phyloP scores from a whole-genome alignment of 2,797 vertebrate genomes.

The Odontamblyopus lacepedii region DNA sequence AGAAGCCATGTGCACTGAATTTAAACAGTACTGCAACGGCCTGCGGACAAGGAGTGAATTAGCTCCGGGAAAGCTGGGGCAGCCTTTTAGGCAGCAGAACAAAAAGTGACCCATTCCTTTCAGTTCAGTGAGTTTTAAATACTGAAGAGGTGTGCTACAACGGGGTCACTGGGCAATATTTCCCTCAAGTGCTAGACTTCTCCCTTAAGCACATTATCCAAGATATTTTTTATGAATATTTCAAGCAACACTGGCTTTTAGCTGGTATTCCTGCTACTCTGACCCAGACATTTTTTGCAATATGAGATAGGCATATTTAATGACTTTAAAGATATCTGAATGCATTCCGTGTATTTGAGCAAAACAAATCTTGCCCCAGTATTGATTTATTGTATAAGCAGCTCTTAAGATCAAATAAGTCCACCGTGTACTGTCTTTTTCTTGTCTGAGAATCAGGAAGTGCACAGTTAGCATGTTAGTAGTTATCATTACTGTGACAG shows the following conservation, averaged over 20 bases:
- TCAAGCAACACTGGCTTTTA: slow-evolving; percentile 29
- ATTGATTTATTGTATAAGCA: too few relatives aligned
- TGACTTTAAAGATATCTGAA: neutral
- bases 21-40: slow-evolving; percentile 24
- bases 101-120: slow-evolving; percentile 31
- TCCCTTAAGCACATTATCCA: slow-evolving; percentile 25
- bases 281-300: slow-evolving; percentile 16
- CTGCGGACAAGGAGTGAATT: slow-evolving; percentile 34
- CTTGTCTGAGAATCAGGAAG: too few relatives aligned
- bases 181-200: slow-evolving; percentile 10
- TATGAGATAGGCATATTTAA: slow-evolving; percentile 9
- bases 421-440: too few relatives aligned
- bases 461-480: too few relatives aligned
- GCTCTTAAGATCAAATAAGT: too few relatives aligned
- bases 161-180: slow-evolving; percentile 31
- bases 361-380: too few relatives aligned
- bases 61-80: slow-evolving; percentile 31
- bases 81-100: slow-evolving; percentile 40
- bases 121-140: slow-evolving; percentile 36
- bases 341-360: too few relatives aligned
- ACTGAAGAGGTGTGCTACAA: slow-evolving; percentile 33
- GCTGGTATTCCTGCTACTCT: neutral
- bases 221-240: slow-evolving; percentile 39
- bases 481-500: too few relatives aligned
- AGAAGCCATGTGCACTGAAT: slow-evolving; percentile 17